These are phyloP conservation scores for Salvelinus namaycush DNA, from an alignment of 2,113 vertebrate species.

Conservation along the genomic window DNA sequence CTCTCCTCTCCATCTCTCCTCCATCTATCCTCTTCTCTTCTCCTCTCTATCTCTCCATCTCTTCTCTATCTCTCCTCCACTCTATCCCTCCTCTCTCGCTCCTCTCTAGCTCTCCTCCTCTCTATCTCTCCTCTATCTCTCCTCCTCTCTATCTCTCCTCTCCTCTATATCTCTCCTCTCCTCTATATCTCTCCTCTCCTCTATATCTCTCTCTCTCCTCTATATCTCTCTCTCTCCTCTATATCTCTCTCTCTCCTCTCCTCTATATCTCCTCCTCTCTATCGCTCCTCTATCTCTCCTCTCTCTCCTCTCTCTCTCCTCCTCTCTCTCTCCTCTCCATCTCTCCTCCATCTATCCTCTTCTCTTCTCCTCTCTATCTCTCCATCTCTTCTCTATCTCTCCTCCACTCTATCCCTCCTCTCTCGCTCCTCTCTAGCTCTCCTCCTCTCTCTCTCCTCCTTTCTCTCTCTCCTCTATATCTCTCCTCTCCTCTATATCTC, in stretches of 20 bases:
- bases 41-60: not conserved
- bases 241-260: not conserved
- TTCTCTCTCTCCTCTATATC: not conserved
- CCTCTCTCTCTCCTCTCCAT: too few relatives aligned
- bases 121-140: not conserved
- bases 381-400: not conserved
- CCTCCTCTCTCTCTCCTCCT: too few relatives aligned
- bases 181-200: not conserved
- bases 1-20: too few relatives aligned
- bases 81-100: not conserved
- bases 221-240: too few relatives aligned
- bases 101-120: too few relatives aligned
- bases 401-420: not conserved
- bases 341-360: too few relatives aligned
- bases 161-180: not conserved
- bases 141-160: not conserved
- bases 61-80: not conserved
- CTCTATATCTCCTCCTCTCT: too few relatives aligned
- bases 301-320: not conserved
- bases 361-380: not conserved
- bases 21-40: too few relatives aligned
- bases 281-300: too few relatives aligned
- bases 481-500: too few relatives aligned
- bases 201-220: not conserved
- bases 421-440: not conserved